A percentile compares a stretch with the other conserved stretches of the same genome.
These are phyloP conservation scores for Monopterus albus DNA, from an alignment of 2,113 vertebrate species.

Conservation along the genomic window DNA sequence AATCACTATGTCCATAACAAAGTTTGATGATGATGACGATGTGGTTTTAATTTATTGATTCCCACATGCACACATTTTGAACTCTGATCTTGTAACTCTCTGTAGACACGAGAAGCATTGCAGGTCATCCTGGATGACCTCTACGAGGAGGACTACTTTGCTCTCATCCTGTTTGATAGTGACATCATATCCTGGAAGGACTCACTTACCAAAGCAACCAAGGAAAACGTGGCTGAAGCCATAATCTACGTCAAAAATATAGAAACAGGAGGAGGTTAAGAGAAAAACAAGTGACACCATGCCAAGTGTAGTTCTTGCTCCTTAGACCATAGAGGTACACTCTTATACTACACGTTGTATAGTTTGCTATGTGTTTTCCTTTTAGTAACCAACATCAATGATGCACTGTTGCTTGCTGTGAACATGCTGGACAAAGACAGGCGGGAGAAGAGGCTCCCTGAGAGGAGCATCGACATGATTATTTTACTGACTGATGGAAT, in stretches of 20 bases:
- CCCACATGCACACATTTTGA: neutral
- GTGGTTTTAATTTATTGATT: neutral
- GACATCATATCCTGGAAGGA: neutral
- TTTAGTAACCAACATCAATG: conserved; percentile 79
- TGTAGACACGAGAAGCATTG: conserved; percentile 79
- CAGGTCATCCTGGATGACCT: conserved; percentile 76
- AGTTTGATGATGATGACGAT: too few species aligned
- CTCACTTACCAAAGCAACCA: conserved; percentile 65
- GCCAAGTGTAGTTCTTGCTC: neutral
- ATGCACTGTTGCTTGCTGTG: conserved; percentile 62
- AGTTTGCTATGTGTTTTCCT: neutral
- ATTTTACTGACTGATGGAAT: conserved; percentile 83
- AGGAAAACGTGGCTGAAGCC: conserved; percentile 63
- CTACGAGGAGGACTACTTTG: conserved; percentile 76
- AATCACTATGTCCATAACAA: too few species aligned
- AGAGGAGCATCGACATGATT: conserved; percentile 77
- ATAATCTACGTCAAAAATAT: conserved; percentile 24
- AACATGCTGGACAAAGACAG: conserved; percentile 61
- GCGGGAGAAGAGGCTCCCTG: conserved; percentile 45
- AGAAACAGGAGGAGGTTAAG: rapidly evolving
- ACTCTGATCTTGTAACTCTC: neutral
- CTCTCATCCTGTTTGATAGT: conserved; percentile 62
- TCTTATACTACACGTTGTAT: neutral
- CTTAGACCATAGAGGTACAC: neutral
- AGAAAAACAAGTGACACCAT: neutral